Evolutionary conservation across 2,113 vertebrate species (phyloP).

Genomic region (Physeter macrocephalus): DNA sequence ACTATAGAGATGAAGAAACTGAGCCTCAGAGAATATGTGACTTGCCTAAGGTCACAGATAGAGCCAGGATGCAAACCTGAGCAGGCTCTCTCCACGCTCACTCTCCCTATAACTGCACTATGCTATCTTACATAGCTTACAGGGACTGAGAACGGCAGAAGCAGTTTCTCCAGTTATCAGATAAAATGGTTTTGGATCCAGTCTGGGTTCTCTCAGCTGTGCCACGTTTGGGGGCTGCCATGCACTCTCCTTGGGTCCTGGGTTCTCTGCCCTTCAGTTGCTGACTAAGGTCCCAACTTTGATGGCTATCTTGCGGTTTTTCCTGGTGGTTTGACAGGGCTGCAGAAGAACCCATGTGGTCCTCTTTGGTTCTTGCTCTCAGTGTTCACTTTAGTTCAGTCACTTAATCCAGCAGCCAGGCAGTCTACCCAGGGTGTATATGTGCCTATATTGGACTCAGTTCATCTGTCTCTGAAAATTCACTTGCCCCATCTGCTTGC

Average conservation of each 20-base stretch:
- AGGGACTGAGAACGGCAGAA: not conserved
- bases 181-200: conserved; percentile 3
- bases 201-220: not conserved
- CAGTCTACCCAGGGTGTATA: not conserved
- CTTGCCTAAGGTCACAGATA: not conserved
- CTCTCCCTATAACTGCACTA: not conserved
- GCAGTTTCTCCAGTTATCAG: not conserved
- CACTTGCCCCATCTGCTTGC: not conserved
- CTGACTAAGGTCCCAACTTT: not conserved
- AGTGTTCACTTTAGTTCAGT: not conserved
- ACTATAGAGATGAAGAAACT: not conserved
- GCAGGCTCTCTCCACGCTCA: not conserved
- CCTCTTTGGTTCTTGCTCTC: not conserved
- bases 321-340: not conserved
- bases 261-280: not conserved
- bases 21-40: conserved; percentile 3
- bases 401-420: not conserved
- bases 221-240: not conserved
- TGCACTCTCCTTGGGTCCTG: not conserved
- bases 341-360: not conserved
- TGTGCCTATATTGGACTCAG: not conserved
- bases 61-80: not conserved
- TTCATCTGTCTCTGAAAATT: not conserved
- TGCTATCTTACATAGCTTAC: not conserved
- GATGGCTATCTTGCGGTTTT: not conserved